Percentiles rank a stretch among this genome's conserved stretches.
phyloP scores from a whole-genome alignment of 2,113 vertebrate genomes.

The Morone chrysops region DNA sequence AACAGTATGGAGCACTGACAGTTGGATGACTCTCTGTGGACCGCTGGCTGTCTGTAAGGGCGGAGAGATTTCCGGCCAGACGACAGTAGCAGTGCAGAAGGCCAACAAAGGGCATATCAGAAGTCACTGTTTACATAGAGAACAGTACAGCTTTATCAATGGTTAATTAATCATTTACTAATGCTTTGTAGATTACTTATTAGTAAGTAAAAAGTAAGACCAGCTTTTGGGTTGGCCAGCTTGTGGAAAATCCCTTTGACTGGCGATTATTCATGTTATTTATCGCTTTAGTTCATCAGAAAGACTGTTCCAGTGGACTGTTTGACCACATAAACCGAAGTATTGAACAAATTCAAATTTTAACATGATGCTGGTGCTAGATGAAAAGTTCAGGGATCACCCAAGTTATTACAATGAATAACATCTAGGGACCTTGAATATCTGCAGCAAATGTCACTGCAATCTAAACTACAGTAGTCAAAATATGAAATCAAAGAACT shows the following conservation, averaged over 20 bases:
- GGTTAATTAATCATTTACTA: background rate
- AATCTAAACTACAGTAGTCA: background rate
- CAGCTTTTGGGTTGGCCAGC: background rate
- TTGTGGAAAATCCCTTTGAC: slow-evolving; percentile 1
- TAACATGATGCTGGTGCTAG: background rate
- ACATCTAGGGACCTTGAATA: background rate
- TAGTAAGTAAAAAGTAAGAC: background rate
- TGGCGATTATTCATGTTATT: slow-evolving; percentile 10
- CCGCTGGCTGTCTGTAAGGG: slow-evolving; percentile 70
- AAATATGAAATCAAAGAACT: background rate
- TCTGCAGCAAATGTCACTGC: background rate
- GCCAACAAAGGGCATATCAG: slow-evolving; percentile 68
- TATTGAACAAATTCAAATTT: background rate
- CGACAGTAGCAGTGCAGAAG: slow-evolving; percentile 63
- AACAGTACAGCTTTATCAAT: background rate
- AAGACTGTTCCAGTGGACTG: background rate
- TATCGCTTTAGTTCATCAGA: background rate
- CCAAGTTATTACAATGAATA: background rate
- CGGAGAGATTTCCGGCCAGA: slow-evolving; percentile 78
- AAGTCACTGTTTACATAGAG: slow-evolving; percentile 39
- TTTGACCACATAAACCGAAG: slow-evolving; percentile 5
- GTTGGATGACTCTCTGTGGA: slow-evolving; percentile 80
- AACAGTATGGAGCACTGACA: slow-evolving; percentile 74
- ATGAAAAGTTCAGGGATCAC: background rate
- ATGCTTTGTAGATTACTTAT: background rate